A percentile compares a stretch with the other conserved stretches of the same genome.
Evolutionary conservation across 2,797 vertebrate species (phyloP).

Genomic region (Phalanger gymnotis): DNA sequence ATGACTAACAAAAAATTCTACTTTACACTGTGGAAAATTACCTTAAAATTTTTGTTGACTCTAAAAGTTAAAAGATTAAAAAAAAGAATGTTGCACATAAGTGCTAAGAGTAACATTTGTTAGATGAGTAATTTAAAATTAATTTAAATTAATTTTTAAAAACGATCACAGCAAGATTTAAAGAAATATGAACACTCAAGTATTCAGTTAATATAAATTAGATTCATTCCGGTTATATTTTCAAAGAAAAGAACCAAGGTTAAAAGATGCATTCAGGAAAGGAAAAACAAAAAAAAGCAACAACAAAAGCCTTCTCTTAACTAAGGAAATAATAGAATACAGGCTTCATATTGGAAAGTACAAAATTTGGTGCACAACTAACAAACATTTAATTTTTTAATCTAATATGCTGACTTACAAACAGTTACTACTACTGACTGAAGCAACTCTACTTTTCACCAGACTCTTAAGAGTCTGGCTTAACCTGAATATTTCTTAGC

Average conservation of each 20-base stretch:
- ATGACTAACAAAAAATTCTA: background rate
- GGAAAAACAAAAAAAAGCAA: background rate
- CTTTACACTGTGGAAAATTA: background rate
- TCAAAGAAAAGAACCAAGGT: background rate
- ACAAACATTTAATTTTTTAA: background rate
- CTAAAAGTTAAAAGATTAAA: background rate
- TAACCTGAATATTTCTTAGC: background rate
- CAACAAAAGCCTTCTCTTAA: background rate
- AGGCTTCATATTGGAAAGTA: background rate
- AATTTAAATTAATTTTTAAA: background rate
- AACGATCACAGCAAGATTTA: background rate
- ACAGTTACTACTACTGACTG: background rate
- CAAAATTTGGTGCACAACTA: background rate
- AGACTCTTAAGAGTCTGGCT: background rate
- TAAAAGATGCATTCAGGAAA: background rate
- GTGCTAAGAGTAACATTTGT: background rate
- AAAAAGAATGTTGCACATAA: background rate
- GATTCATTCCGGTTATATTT: background rate
- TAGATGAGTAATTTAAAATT: background rate
- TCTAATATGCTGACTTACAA: background rate
- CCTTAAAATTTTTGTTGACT: background rate
- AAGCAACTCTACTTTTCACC: background rate
- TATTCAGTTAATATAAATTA: background rate
- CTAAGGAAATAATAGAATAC: conserved; percentile 6
- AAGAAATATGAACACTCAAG: background rate